Evolutionary conservation across 2,797 vertebrate species (phyloP).

Genomic region (Cossypha caffra): DNA sequence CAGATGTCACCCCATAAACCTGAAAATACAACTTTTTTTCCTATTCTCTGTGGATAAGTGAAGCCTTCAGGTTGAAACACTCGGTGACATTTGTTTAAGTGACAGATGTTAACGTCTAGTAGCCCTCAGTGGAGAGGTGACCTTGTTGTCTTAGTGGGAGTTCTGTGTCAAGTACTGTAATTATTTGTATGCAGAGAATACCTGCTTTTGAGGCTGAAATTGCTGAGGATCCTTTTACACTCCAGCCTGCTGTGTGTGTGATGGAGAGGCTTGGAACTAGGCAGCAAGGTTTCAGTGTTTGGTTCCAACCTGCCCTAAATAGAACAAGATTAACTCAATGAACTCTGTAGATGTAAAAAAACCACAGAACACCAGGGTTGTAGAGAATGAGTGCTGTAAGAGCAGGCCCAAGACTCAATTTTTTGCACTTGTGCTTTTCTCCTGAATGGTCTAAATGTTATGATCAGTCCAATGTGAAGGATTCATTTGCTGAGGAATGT

Average conservation of each 20-base stretch:
- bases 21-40: not conserved
- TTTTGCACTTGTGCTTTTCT: not conserved
- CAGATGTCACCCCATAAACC: constrained; percentile 41
- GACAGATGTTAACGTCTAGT: constrained; percentile 34
- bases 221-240: not conserved
- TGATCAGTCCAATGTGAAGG: not conserved
- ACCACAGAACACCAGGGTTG: fast-evolving
- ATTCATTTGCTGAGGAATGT: not conserved
- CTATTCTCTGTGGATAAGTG: not conserved
- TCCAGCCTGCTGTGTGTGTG: not conserved
- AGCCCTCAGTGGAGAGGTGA: constrained; percentile 23
- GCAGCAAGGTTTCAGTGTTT: not conserved
- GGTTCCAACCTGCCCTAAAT: not conserved
- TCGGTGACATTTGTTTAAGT: constrained; percentile 19
- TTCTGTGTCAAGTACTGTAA: not conserved
- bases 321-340: not conserved
- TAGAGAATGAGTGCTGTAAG: not conserved
- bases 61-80: not conserved
- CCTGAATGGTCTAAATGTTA: not conserved
- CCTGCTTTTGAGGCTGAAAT: not conserved
- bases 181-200: not conserved
- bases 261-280: not conserved
- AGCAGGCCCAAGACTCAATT: not conserved
- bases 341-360: not conserved
- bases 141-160: constrained; percentile 21